Conservation (phyloP, 2,888 invertebrate species). For the Plebejus argus region DNA sequence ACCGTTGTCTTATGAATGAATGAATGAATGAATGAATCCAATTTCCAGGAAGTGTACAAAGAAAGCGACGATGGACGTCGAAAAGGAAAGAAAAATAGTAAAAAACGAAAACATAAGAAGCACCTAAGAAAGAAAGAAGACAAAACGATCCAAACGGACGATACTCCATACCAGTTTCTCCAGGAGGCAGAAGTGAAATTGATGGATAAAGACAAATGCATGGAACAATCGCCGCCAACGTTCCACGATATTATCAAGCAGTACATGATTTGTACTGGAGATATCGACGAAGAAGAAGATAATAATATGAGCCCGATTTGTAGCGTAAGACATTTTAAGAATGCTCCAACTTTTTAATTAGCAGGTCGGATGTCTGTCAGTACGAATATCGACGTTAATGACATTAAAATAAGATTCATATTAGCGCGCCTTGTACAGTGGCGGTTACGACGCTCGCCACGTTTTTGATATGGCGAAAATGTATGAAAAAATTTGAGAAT, state of each 20-base stretch:
- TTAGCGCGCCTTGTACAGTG: too few relatives aligned
- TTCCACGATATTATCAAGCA: conserved; percentile 67
- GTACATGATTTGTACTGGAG: conserved; percentile 75
- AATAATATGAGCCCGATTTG: conserved; percentile 66
- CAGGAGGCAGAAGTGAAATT: conserved; percentile 74
- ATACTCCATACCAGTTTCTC: conserved; percentile 50
- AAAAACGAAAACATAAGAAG: background rate
- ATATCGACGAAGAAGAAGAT: conserved; percentile 48
- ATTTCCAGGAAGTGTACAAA: background rate
- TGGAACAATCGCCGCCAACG: conserved; percentile 71
- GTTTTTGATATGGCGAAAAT: too few relatives aligned
- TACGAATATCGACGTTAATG: too few relatives aligned
- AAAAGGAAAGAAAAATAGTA: background rate
- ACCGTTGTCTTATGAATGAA: too few relatives aligned
- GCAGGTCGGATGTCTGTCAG: too few relatives aligned
- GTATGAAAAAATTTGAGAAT: too few relatives aligned
- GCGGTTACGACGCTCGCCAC: too few relatives aligned
- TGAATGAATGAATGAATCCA: too few relatives aligned
- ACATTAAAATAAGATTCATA: too few relatives aligned
- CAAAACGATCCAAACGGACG: background rate
- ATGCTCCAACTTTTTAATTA: too few relatives aligned
- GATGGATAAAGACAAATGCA: conserved; percentile 73
- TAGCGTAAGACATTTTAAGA: too few relatives aligned
- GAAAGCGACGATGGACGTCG: background rate
- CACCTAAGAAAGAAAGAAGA: background rate